phyloP scores from a whole-genome alignment of 2,888 invertebrate species.

The Caradrina clavipalpis region DNA sequence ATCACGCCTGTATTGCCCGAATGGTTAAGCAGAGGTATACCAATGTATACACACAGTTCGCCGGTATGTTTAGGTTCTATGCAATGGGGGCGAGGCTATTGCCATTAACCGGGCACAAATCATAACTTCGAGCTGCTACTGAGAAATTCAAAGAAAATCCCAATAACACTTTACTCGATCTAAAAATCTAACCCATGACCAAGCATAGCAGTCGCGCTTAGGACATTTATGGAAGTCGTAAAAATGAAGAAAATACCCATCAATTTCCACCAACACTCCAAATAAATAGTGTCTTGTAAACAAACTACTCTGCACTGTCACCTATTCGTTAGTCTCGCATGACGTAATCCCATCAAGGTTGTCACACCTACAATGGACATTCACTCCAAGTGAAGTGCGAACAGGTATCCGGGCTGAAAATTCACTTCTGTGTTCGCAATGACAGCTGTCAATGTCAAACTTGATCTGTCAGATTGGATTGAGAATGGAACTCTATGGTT shows the following conservation, averaged over 20 bases:
- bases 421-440: conserved; percentile 4
- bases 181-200: no score
- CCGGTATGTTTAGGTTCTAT: no score
- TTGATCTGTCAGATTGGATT: not conserved
- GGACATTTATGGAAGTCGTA: not conserved
- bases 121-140: no score
- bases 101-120: no score
- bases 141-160: no score
- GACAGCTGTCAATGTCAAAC: conserved; percentile 34
- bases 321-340: conserved; percentile 17
- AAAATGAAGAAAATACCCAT: conserved; percentile 9
- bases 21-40: no score
- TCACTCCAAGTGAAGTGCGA: conserved; percentile 6
- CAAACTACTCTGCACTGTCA: conserved; percentile 20
- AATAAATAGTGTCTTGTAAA: conserved; percentile 34
- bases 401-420: not conserved
- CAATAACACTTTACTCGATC: no score
- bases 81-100: no score
- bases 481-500: not conserved
- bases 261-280: conserved; percentile 1
- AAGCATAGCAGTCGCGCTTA: not conserved
- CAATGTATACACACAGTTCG: no score
- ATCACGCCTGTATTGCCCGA: no score
- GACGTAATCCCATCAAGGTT: conserved; percentile 36
- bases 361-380: not conserved